Evolutionary conservation across 2,797 vertebrate genomes (phyloP), one percentile per base, ranked within the genome.

Genomic region (Cynopterus sphinx): DNA sequence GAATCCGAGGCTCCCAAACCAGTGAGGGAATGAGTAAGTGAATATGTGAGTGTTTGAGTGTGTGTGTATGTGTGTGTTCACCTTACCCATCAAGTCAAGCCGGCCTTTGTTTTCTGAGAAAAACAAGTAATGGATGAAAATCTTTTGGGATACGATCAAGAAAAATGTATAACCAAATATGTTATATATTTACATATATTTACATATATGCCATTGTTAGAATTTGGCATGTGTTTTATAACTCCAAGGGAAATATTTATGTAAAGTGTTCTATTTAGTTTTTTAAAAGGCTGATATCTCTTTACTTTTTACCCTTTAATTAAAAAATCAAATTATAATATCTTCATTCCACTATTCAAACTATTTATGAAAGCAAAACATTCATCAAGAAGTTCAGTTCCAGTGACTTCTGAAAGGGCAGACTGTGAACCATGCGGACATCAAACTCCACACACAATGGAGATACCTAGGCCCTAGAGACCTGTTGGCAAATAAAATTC

Each of bases 41-140:
- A 49, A 15, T 49, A 15, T 13, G 13, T 49, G 46, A 4, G 9
- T 11, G 43, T 11, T 2, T 43, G 43, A 11, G 43, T 12, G 43
- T 1, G 43, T 12, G 43, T 2, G 49, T 53, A 55, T 95, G 67
- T 49, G 61, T 95, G 71, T 55, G 63, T 75, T 95, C 46, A 97
- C 31, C 46, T 31, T 91, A 90, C 92, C 97, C 55, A 63, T 94
- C 3, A 0, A 82, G 97, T 96, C 11, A 92, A 97, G 79, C 28
- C 67, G 88, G 65, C 10, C 90, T 97, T 93, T 96, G 82, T 87
- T 97, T 70, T 94, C 83, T 82, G 87, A 46, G 36, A 43, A 13
- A 1, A 94, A 82, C 1, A 93, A 82, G 28, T 78, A 84, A 94
- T 17, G 90, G 90, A 2, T 96, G 75, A 78, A 75, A 93, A 46